Base-by-base conservation (phyloP, 1,140 invertebrate genomes). In the Amphibalanus amphitrite region DNA sequence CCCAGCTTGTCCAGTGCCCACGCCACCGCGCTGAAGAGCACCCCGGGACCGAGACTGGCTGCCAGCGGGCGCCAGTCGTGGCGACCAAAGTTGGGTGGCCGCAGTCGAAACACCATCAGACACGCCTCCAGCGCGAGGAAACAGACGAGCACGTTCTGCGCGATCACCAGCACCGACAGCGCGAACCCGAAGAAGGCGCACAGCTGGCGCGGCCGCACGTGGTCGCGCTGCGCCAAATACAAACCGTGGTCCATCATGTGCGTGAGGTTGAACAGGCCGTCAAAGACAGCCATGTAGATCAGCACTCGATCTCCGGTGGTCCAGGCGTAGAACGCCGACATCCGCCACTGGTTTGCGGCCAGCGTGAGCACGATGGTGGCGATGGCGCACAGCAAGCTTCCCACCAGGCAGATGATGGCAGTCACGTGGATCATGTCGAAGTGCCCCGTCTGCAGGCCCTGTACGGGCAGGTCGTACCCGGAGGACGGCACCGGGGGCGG, bases 161-260 rank as follows among this genome's bases (percentile, higher is more conserved):
- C 64, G 64, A 65, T 65, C 64, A n/a, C 23, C 10, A 65, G n/a
- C 23, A 65, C 26, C 10, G 64, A 65, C 64, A 65, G 26, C 64
- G n/a, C n/a, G 64, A 65, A 65, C 10, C 64, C 64, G 64, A 65
- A 65, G 23, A 65, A n/a, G 64, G 64, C 26, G 64, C 64, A 65
- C 64, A 65, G 64, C 20, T 23, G 23, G 64, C 23, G 23, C 64
- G 64, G 64, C 6, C 26, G 64, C 20, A 26, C 23, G 26, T 65
- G 64, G 20, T 6, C 64, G 4, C 64, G 20, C 26, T 65, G 64
- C 64, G 26, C 64, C 64, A 65, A 25, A 25, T 65, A 65, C 64
- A 65, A 6, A 6, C 20, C 20, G 64, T 65, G 64, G 64, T 65
- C 64, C 23, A 23, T 65, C 20, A 65, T 65, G 64, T 65, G 64